phyloP scores from a whole-genome alignment of 2,113 vertebrate species.

The Phylloscopus trochilus region DNA sequence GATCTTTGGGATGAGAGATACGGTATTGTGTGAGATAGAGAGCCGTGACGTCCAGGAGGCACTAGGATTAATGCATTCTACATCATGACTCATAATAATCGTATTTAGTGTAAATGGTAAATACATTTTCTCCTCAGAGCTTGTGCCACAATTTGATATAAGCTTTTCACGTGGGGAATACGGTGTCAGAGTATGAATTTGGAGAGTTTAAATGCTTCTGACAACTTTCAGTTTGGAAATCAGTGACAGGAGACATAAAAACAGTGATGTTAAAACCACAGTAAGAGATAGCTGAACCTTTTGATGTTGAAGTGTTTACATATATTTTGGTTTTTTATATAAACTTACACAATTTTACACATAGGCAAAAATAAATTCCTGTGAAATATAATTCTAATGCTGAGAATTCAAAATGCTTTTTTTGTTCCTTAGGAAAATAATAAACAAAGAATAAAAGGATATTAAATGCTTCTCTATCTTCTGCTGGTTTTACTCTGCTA shows the following conservation, averaged over 20 bases:
- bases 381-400: background rate
- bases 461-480: background rate
- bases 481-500: background rate
- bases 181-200: background rate
- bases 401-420: background rate
- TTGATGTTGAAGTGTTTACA: background rate
- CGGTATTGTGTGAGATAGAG: background rate
- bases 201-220: background rate
- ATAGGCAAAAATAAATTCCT: background rate
- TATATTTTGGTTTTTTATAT: background rate
- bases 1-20: background rate
- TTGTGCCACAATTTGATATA: background rate
- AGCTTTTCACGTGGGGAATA: background rate
- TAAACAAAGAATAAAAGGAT: background rate
- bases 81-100: background rate
- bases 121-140: background rate
- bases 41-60: background rate
- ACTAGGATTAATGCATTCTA: background rate
- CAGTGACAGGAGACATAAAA: background rate
- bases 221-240: background rate
- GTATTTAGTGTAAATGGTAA: background rate
- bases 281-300: background rate
- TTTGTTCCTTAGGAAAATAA: background rate
- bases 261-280: background rate
- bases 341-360: background rate